Evolutionary conservation across 2,888 invertebrate species (phyloP), one percentile per base, ranked within the genome.

Genomic region (Dicranocentrus wangi): DNA sequence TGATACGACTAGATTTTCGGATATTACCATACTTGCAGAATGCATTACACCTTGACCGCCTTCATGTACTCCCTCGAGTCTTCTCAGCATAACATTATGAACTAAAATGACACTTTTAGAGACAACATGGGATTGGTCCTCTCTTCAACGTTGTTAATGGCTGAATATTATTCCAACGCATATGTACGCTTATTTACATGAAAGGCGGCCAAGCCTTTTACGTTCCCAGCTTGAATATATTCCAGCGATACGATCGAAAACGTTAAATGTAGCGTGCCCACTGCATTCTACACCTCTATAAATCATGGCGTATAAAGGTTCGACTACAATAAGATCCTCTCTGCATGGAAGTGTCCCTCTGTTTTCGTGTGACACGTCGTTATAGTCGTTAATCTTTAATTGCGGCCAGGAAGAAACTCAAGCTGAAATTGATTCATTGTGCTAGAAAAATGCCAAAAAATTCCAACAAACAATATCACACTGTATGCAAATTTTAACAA

Each of bases 321-420:
- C 58, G 28, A 61, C 51, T 19, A 61, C 61, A 25, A 47, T 58
- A 42, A 42, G 23, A 15, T 58, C 23, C 43, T 47, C 28, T 39
- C 27, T 60, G 55, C n/a, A 25, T 42, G 39, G 25, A 70, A 70
- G 27, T 66, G 47, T 10, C 23, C 47, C 27, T 47, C 47, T 69
- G 53, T 32, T 58, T 58, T 42, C 25, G 10, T 70, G 47, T 72
- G 72, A 72, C 72, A 72, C 61, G 61, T 60, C 72, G 63, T 72
- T 72, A 72, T 63, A 72, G 61, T 60, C 72, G 63, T 72, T 72
- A 72, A 72, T 72, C 51, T 68, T 68, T 47, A 68, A 65, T 42
- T 65, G 65, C 43, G 43, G 23, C 19, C 42, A 65, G 65, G 42
- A 42, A 21, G 19, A 65, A 65, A 42, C 15, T 42, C 32, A 61